A percentile compares a stretch with the other conserved stretches of the same genome.
Conservation (phyloP, 2,797 vertebrate genomes). For the Alcedo quadribrachys region DNA sequence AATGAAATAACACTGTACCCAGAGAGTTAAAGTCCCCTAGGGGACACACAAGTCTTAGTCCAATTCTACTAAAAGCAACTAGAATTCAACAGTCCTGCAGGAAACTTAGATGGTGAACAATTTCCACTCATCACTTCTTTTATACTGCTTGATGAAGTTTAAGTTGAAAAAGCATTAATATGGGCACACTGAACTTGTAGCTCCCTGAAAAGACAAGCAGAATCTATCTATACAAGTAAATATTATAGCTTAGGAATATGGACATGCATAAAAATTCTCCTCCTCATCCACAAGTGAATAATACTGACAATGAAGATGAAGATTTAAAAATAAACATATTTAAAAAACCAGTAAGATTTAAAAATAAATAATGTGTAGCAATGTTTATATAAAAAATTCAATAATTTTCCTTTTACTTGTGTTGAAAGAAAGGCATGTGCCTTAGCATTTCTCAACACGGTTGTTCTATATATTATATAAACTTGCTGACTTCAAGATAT, state of each 20-base stretch:
- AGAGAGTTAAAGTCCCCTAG: neutral
- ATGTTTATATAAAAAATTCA: neutral
- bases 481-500: neutral
- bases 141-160: neutral
- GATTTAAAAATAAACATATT: neutral
- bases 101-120: neutral
- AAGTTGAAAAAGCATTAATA: neutral
- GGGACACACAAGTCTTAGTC: neutral
- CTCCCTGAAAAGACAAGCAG: neutral
- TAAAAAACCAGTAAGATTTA: neutral
- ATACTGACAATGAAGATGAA: neutral
- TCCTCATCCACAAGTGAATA: neutral
- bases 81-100: neutral
- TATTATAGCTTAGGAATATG: neutral
- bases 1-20: neutral
- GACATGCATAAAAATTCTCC: neutral
- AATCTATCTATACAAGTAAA: neutral
- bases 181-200: accelerated
- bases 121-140: neutral
- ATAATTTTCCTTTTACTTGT: neutral
- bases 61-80: neutral
- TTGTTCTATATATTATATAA: neutral
- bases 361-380: neutral
- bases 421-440: neutral
- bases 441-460: neutral